These are phyloP conservation scores for Solenopsis invicta DNA, from an alignment of 1,140 invertebrate species.

Conservation along the genomic window DNA sequence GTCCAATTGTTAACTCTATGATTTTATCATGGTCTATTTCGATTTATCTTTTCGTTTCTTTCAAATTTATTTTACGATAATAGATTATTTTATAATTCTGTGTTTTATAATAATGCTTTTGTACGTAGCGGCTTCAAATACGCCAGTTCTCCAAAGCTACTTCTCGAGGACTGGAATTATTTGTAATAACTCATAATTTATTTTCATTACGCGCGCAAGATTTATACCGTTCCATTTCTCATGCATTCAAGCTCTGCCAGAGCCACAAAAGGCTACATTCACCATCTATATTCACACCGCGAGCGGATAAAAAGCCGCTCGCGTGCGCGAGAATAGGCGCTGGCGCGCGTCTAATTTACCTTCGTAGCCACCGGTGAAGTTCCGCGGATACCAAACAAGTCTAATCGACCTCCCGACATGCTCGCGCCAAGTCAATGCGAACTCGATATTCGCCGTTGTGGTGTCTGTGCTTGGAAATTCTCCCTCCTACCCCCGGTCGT, in stretches of 20 bases:
- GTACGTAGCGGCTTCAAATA: not conserved
- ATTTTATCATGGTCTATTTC: not conserved
- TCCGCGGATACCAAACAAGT: conserved; percentile 62
- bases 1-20: not conserved
- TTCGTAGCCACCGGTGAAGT: conserved; percentile 46
- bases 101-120: not conserved
- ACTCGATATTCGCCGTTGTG: conserved; percentile 53
- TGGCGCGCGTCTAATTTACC: conserved; percentile 54
- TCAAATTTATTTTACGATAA: not conserved
- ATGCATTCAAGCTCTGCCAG: not conserved
- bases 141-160: not conserved
- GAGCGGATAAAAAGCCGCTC: conserved; percentile 49
- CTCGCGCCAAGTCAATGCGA: conserved; percentile 60
- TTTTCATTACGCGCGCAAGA: conserved; percentile 23
- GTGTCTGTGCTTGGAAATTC: conserved; percentile 64
- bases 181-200: conserved; percentile 34
- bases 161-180: conserved; percentile 1
- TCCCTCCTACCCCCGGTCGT: not conserved
- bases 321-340: conserved; percentile 10
- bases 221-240: conserved; percentile 45
- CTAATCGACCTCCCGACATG: conserved; percentile 60
- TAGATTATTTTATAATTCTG: not conserved
- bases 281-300: conserved; percentile 17
- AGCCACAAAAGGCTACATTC: conserved; percentile 54
- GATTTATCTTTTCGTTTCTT: not conserved